These are phyloP conservation scores for Nudaria mundana DNA, from an alignment of 2,888 invertebrate genomes.

Conservation along the genomic window DNA sequence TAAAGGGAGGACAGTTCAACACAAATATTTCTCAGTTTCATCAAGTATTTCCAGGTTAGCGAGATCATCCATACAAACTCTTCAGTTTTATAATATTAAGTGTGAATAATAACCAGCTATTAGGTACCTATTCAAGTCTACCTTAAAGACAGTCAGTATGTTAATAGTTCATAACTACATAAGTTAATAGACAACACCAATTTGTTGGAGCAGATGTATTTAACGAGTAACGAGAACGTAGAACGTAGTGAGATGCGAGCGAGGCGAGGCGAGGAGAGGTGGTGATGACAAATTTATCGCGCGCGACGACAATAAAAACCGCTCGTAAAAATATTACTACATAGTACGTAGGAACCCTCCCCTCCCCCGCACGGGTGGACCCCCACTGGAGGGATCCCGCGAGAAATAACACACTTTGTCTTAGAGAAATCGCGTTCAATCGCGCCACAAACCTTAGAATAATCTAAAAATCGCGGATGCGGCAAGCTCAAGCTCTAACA, in stretches of 20 bases:
- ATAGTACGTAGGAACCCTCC: constrained; percentile 25
- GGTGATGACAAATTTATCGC: constrained; percentile 73
- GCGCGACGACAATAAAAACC: constrained; percentile 62
- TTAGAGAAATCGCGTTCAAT: constrained; percentile 66
- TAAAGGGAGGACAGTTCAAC: too few species aligned
- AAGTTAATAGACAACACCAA: too few species aligned
- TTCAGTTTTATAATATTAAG: too few species aligned
- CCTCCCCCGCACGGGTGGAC: constrained; percentile 15
- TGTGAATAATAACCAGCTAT: too few species aligned
- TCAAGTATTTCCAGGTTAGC: too few species aligned
- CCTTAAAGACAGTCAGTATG: too few species aligned
- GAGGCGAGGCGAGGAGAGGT: constrained; percentile 9
- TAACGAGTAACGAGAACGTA: neutral
- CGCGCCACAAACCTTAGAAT: constrained; percentile 37
- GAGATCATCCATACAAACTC: too few species aligned
- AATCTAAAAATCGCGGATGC: constrained; percentile 34
- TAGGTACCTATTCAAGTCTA: too few species aligned
- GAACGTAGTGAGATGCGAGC: constrained; percentile 1
- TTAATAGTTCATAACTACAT: too few species aligned
- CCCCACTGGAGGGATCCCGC: constrained; percentile 50
- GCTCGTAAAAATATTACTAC: constrained; percentile 76
- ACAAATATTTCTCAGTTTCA: too few species aligned
- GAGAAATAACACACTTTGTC: constrained; percentile 78
- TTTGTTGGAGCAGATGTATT: too few species aligned
- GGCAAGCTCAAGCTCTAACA: constrained; percentile 23